A percentile compares a stretch with the other conserved stretches of the same genome.
Conservation (phyloP, 2,113 vertebrate species). For the Seriola dumerili region DNA sequence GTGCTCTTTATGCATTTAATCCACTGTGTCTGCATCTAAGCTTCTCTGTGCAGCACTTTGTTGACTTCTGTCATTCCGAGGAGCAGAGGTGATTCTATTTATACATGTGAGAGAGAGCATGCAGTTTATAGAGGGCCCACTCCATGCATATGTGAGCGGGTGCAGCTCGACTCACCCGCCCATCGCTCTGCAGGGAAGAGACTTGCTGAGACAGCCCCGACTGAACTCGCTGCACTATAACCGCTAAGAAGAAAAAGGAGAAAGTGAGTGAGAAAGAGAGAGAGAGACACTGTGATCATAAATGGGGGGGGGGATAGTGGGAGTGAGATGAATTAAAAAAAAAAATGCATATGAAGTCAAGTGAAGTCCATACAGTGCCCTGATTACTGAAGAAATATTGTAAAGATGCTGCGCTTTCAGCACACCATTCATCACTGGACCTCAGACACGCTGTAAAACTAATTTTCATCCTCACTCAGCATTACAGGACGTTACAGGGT, state of each 20-base stretch:
- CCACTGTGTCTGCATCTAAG: background rate
- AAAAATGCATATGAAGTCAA: background rate
- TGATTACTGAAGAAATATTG: background rate
- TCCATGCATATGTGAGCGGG: slow-evolving; percentile 38
- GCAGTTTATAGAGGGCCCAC: slow-evolving; percentile 16
- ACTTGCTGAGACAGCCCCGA: slow-evolving; percentile 93
- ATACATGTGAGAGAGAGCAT: slow-evolving; percentile 5
- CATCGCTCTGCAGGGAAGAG: slow-evolving; percentile 94
- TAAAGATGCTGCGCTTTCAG: slow-evolving; percentile 6
- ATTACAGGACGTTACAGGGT: background rate
- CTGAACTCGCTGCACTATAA: slow-evolving; percentile 92
- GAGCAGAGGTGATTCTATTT: slow-evolving; percentile 38
- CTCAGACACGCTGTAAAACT: slow-evolving; percentile 16
- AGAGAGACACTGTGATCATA: background rate
- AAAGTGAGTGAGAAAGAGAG: background rate
- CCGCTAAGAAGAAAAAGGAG: slow-evolving; percentile 75
- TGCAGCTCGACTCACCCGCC: slow-evolving; percentile 84
- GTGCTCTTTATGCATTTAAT: background rate
- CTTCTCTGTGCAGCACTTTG: background rate
- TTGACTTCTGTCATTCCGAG: background rate
- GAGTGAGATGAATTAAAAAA: background rate
- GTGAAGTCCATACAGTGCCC: background rate
- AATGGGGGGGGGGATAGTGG: background rate
- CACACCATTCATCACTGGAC: slow-evolving; percentile 14
- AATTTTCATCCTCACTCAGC: slow-evolving; percentile 27